Conservation (phyloP, 2,888 invertebrate genomes). For the Aquatica leii region DNA sequence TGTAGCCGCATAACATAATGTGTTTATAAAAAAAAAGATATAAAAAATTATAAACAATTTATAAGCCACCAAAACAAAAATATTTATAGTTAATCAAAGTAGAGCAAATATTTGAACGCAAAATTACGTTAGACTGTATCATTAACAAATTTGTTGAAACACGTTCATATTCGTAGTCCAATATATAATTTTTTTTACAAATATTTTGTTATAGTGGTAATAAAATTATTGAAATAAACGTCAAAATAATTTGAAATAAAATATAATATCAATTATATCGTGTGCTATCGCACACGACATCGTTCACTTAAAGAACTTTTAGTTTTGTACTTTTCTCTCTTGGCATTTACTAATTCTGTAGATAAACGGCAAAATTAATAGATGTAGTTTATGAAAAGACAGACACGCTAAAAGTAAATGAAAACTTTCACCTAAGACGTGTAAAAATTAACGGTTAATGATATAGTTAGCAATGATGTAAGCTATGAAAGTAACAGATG, state of each 20-base stretch:
- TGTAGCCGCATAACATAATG: no score
- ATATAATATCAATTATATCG: neutral
- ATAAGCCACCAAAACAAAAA: no score
- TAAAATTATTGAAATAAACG: no score
- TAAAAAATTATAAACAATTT: no score
- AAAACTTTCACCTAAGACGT: neutral
- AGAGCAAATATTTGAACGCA: no score
- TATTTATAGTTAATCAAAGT: no score
- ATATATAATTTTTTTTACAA: no score
- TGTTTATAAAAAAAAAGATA: no score
- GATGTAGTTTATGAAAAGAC: constrained; percentile 6
- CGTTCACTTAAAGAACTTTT: constrained; percentile 7
- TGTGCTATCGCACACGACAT: constrained; percentile 1
- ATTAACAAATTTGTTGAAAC: no score
- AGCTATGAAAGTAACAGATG: neutral
- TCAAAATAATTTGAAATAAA: neutral
- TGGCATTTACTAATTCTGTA: constrained; percentile 3
- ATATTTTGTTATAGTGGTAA: no score
- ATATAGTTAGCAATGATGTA: neutral
- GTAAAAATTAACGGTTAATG: constrained; percentile 1
- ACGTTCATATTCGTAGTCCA: no score
- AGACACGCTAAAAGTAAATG: constrained; percentile 7
- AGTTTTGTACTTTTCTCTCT: neutral
- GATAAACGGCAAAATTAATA: constrained; percentile 1
- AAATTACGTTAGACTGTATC: no score